Conservation (phyloP, 2,113 vertebrate species). For the Lepus americanus region DNA sequence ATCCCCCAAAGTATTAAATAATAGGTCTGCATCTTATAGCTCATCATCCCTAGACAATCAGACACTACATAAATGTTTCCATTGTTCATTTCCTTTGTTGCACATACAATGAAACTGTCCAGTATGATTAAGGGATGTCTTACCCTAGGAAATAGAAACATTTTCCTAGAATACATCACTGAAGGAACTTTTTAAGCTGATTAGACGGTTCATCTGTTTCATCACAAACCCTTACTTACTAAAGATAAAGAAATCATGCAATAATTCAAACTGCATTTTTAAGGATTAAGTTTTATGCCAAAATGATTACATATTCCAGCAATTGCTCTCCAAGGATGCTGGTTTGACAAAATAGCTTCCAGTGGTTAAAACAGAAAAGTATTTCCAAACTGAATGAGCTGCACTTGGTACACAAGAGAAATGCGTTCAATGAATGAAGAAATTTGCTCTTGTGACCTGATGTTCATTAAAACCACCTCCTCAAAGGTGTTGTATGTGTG, state of each 20-base stretch:
- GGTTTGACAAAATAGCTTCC: conserved; percentile 72
- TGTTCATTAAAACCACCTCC: background rate
- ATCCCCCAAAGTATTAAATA: conserved; percentile 80
- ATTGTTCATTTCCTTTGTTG: conserved; percentile 82
- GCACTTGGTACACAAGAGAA: conserved; percentile 20
- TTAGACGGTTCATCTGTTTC: conserved; percentile 79
- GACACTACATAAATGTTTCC: conserved; percentile 84
- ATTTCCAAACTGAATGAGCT: conserved; percentile 45
- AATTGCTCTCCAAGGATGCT: conserved; percentile 72
- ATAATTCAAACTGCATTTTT: conserved; percentile 76
- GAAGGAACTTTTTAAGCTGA: conserved; percentile 62
- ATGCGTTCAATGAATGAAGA: conserved; percentile 42
- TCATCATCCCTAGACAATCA: conserved; percentile 79
- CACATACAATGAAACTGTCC: conserved; percentile 79
- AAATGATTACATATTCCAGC: conserved; percentile 78
- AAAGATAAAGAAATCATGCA: conserved; percentile 76
- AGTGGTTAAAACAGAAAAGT: conserved; percentile 53
- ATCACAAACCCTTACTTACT: conserved; percentile 71
- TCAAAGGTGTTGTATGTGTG: background rate
- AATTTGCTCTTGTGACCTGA: background rate
- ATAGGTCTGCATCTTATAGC: conserved; percentile 71
- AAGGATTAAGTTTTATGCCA: conserved; percentile 77
- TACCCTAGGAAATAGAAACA: conserved; percentile 68
- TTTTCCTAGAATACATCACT: conserved; percentile 76
- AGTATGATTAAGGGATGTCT: conserved; percentile 78